A percentile compares a stretch with the other conserved stretches of the same genome.
Conservation (phyloP, 2,113 vertebrate species). For the Python bivittatus region DNA sequence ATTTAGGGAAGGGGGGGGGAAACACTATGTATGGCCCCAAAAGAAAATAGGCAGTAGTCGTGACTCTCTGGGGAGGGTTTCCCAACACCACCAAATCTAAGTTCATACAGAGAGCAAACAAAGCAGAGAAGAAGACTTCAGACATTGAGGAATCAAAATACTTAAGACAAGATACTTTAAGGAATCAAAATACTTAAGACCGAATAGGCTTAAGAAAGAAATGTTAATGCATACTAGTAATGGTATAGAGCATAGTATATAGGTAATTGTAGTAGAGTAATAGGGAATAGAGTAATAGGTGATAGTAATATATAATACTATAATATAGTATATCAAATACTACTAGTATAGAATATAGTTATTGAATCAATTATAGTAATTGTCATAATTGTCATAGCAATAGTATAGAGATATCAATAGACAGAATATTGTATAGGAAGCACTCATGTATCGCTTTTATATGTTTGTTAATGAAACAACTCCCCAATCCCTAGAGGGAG, state of each 20-base stretch:
- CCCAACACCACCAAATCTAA: not conserved
- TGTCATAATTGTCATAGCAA: not conserved
- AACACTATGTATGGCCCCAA: not conserved
- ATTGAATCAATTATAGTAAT: not conserved
- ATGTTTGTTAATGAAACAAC: not conserved
- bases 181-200: not conserved
- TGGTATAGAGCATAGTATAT: not conserved
- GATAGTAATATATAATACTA: not conserved
- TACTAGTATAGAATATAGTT: not conserved
- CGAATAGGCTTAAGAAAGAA: not conserved
- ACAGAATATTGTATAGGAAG: not conserved
- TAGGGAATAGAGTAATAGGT: not conserved
- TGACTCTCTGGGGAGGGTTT: not conserved
- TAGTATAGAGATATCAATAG: not conserved
- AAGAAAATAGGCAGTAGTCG: not conserved
- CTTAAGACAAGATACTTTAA: too few species aligned
- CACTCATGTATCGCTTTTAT: not conserved
- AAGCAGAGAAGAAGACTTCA: not conserved
- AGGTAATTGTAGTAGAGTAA: not conserved
- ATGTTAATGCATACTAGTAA: not conserved
- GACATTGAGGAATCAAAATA: not conserved
- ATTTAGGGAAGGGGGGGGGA: not conserved
- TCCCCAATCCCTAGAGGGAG: too few species aligned
- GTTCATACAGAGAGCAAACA: not conserved
- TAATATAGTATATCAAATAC: not conserved